Conservation (phyloP, 92 coral and sea anemone species). For the Epizoanthus illoricatus region DNA sequence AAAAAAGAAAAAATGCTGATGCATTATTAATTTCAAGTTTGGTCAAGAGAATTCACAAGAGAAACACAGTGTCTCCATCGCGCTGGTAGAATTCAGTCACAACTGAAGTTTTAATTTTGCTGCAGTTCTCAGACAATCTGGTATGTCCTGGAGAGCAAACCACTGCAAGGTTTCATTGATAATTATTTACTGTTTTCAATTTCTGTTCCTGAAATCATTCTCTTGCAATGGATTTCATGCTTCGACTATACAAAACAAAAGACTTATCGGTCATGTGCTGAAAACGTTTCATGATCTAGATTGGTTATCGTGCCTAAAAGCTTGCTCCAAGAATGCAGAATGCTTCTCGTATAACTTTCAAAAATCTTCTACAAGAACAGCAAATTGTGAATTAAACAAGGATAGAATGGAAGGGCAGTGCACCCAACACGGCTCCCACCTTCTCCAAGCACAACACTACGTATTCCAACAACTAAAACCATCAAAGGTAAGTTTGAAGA, state of each 20-base stretch:
- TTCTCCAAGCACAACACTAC: not conserved
- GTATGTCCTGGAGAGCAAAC: no score
- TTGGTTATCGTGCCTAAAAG: constrained; percentile 51
- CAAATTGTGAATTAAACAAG: constrained; percentile 9
- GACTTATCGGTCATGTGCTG: constrained; percentile 19
- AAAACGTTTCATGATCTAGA: constrained; percentile 26
- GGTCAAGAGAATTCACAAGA: no score
- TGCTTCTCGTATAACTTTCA: constrained; percentile 55
- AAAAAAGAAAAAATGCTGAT: no score
- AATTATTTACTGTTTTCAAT: no score
- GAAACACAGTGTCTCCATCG: no score
- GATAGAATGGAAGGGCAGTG: not conserved
- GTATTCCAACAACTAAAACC: constrained; percentile 8
- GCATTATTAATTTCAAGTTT: no score
- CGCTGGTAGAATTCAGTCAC: no score
- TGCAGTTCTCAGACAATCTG: no score
- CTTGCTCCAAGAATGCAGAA: constrained; percentile 22
- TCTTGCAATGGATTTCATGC: not conserved
- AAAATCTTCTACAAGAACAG: not conserved
- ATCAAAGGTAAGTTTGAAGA: not conserved
- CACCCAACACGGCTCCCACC: not conserved
- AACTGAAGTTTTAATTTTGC: no score
- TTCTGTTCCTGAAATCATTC: no score
- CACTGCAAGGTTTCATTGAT: no score
- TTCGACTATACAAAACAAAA: constrained; percentile 15